phyloP scores from a whole-genome alignment of 2,888 invertebrate genomes.

The Thecocarcelia acutangulata region DNA sequence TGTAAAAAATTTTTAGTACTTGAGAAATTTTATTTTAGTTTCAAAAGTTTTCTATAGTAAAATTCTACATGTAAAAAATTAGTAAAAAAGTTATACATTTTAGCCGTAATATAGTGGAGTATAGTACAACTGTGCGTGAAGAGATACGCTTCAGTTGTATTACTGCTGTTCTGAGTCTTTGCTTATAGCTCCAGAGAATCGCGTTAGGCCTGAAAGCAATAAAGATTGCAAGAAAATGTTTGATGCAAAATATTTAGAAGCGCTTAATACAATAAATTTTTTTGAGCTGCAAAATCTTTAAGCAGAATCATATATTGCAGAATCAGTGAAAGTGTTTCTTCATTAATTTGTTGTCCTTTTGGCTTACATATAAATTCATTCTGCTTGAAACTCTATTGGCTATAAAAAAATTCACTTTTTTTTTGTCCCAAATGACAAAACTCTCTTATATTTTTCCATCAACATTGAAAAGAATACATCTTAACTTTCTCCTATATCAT shows the following conservation, averaged over 20 bases:
- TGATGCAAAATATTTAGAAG: no score
- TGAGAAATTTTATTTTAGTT: no score
- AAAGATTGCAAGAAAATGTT: slow-evolving; percentile 70
- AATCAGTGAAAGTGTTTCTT: neutral
- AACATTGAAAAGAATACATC: slow-evolving; percentile 73
- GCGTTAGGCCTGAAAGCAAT: slow-evolving; percentile 71
- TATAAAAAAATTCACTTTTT: no score
- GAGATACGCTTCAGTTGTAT: slow-evolving; percentile 25
- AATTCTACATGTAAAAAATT: no score
- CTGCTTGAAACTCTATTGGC: no score
- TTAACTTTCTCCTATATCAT: slow-evolving; percentile 73
- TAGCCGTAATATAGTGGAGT: slow-evolving; percentile 70
- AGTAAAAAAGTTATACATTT: neutral
- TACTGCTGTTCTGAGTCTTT: slow-evolving; percentile 71
- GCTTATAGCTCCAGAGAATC: slow-evolving; percentile 71
- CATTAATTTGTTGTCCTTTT: no score
- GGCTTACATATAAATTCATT: neutral
- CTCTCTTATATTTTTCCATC: slow-evolving; percentile 72
- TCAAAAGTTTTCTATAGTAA: no score
- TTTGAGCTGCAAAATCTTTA: no score
- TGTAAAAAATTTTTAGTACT: no score
- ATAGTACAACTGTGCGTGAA: slow-evolving; percentile 70
- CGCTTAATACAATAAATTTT: no score
- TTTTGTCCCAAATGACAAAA: no score
- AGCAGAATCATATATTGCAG: no score